A percentile compares a stretch with the other conserved stretches of the same genome.
Conservation (phyloP, 2,113 vertebrate genomes). For the Atrichornis clamosus region DNA sequence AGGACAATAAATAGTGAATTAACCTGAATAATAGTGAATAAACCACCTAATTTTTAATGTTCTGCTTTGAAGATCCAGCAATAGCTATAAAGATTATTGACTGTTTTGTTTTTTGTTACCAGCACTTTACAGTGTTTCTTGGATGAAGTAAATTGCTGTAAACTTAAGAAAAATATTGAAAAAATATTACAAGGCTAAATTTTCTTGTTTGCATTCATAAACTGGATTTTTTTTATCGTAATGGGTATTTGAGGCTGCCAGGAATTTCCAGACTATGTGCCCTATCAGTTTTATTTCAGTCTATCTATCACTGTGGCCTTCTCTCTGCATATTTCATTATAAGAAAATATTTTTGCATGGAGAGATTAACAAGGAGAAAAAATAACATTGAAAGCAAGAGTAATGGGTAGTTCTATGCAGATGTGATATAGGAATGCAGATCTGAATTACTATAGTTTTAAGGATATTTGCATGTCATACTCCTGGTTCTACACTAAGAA, state of each 20-base stretch:
- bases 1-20: background rate
- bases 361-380: background rate
- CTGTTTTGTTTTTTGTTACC: background rate
- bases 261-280: slow-evolving; percentile 4
- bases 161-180: slow-evolving; percentile 35
- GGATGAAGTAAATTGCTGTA: background rate
- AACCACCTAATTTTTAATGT: background rate
- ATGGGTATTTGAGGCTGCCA: background rate
- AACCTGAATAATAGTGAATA: background rate
- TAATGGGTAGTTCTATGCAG: background rate
- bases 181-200: background rate
- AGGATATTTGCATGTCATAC: background rate
- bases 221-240: background rate
- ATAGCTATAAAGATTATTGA: background rate
- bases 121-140: background rate
- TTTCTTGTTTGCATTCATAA: slow-evolving; percentile 7
- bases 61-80: background rate
- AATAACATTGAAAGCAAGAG: background rate
- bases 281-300: background rate
- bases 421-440: background rate
- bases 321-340: background rate
- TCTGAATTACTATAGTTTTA: background rate
- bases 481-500: background rate
- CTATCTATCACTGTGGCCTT: background rate
- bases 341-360: background rate